Conservation (phyloP, 1,140 invertebrate species). For the Drosophila mayri region DNA sequence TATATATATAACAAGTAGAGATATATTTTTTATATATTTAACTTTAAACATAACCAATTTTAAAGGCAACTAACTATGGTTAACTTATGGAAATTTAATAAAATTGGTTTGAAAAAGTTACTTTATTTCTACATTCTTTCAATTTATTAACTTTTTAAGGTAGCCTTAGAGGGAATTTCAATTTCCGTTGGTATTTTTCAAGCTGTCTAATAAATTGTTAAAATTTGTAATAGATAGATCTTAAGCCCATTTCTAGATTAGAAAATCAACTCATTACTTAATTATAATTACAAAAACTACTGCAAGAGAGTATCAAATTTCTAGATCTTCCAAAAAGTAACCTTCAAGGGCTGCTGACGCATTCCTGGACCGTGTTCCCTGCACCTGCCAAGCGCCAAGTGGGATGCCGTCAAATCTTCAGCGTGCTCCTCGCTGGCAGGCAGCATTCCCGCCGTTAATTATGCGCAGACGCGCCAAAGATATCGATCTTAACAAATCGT, state of each 20-base stretch:
- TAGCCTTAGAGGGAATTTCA: background rate
- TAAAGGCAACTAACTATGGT: background rate
- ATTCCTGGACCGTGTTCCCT: slow-evolving; percentile 42
- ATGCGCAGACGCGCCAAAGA: slow-evolving; percentile 80
- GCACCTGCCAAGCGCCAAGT: slow-evolving; percentile 62
- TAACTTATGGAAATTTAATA: background rate
- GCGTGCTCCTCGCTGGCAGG: slow-evolving; percentile 30
- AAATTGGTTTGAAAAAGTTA: background rate
- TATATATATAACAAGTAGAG: background rate
- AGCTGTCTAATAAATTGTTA: background rate
- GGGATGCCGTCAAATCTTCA: slow-evolving; percentile 55
- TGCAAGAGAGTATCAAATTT: background rate
- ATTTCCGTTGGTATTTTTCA: background rate
- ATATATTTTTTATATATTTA: background rate
- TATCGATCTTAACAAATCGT: slow-evolving; percentile 82
- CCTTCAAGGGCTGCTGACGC: background rate
- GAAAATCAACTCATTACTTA: too few relatives aligned
- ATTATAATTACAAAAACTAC: background rate
- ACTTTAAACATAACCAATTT: too few relatives aligned
- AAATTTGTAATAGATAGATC: background rate
- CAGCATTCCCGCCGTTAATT: slow-evolving; percentile 53
- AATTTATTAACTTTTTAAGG: background rate
- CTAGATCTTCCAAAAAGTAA: background rate
- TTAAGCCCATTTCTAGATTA: too few relatives aligned
- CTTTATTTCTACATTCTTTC: fast-evolving